Evolutionary conservation across 2,888 invertebrate species (phyloP).

Genomic region (Prosapia bicincta): DNA sequence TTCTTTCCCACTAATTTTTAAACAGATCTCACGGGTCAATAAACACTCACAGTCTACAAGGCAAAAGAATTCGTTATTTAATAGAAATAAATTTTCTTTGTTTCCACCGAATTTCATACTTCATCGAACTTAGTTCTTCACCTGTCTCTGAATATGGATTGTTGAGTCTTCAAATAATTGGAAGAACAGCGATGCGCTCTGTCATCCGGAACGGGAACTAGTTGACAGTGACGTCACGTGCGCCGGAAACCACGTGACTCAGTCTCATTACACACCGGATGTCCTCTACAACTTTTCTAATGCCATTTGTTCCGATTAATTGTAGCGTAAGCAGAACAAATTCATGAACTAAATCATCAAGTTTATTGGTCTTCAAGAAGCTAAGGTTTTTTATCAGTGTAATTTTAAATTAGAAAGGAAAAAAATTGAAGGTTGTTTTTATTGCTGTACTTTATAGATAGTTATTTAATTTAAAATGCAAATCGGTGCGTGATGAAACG

Average conservation of each 20-base stretch:
- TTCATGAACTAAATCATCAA: not conserved
- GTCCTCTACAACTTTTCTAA: not conserved
- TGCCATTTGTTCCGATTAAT: not conserved
- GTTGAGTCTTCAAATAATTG: not conserved
- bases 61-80: too few species aligned
- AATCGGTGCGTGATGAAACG: not conserved
- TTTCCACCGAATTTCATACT: not conserved
- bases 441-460: not conserved
- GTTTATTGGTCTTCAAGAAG: not conserved
- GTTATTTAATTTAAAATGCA: not conserved
- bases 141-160: not conserved
- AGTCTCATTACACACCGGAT: constrained; percentile 2
- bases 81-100: too few species aligned
- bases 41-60: too few species aligned
- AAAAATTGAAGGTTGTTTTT: not conserved
- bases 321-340: not conserved
- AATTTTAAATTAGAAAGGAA: not conserved
- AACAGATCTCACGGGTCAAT: too few species aligned
- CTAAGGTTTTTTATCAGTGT: not conserved
- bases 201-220: not conserved
- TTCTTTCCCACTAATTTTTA: too few species aligned
- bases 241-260: not conserved
- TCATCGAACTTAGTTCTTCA: not conserved
- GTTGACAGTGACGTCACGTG: constrained; percentile 2
- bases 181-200: not conserved